Evolutionary conservation across 2,797 vertebrate genomes (phyloP), one percentile per base, ranked within the genome.

Genomic region (Pteronotus mesoamericanus): DNA sequence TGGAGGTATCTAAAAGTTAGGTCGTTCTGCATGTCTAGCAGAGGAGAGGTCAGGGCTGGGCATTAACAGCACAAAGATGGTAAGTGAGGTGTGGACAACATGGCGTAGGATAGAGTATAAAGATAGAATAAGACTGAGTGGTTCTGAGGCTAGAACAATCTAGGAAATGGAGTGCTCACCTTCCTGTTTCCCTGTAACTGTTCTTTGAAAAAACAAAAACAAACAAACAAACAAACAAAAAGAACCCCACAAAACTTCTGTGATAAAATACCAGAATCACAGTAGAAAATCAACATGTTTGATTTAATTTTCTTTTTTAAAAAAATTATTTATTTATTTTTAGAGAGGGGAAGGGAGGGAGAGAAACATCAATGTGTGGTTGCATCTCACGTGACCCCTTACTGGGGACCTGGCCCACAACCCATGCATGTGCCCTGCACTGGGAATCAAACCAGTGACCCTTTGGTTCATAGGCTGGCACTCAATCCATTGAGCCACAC

Each of bases 261-360:
- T n/a, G n/a, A n/a, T 44, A 64, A 71, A 55, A 79, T 24, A 15
- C 16, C 66, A 64, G 15, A 55, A 86, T 94, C 87, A 39, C 84
- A 84, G 19, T 74, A 86, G 69, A 91, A 94, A 93, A 86, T 34
- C n/a, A 86, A 59, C 12, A 75, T 3, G 26, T 69, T 72, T 86
- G 7, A 75, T 66, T 95, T 91, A 37, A 55, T 86, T 95, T 80
- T 26, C 74, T n/a, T n/a, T n/a, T n/a, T n/a, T n/a, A n/a, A n/a
- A n/a, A n/a, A n/a, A n/a, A n/a, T n/a, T n/a, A n/a, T n/a, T n/a
- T n/a, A n/a, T n/a, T n/a, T n/a, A n/a, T n/a, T n/a, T n/a, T n/a
- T n/a, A n/a, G n/a, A n/a, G n/a, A n/a, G n/a, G n/a, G n/a, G n/a
- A n/a, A n/a, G n/a, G n/a, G n/a, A n/a, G n/a, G n/a, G n/a, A n/a